Evolutionary conservation across 92 coral and sea anemone species (phyloP), one percentile per base, ranked within the genome.

Genomic region (Siderastrea siderea): DNA sequence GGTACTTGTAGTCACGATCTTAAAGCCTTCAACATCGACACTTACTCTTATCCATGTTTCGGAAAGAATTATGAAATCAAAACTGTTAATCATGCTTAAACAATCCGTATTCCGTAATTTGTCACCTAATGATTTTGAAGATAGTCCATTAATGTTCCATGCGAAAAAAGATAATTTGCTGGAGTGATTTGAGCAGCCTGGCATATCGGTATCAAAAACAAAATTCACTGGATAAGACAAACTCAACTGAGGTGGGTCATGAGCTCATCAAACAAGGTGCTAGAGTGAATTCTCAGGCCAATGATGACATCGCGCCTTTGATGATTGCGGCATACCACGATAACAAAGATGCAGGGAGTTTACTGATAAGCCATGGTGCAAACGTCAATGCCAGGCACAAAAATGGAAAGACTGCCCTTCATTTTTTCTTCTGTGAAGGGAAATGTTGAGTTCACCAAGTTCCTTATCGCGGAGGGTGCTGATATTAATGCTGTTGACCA

Each of bases 381-480:
- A 91, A 75, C 6, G 71, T 91, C 26, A 94, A 89, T 81, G 91
- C 93, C 4, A 90, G 85, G 47, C 94, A 95, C 70, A 77, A 84
- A 69, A 76, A 93, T 63, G 98, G 98, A 1, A 92, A 74, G 57
- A 90, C 95, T n/a, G 96, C 98, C 19, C 93, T 95, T 47, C 96
- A 95, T n/a, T 78, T 90, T 95, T 77, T 93, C 98, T 9, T 77
- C 95, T 0, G 82, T 87, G 14, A 81, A 82, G 46, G 93, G 94
- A 15, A 79, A 92, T 47, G 53, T 75, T 58, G 85, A 78, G 51
- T 68, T 77, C 75, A 90, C 81, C 74, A 87, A 76, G 72, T 72
- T 90, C 66, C 73, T 95, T 15, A 67, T 93, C 11, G 91, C 82
- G 8, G 50, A 74, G 11, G 94, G 95, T 7, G 85, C 84, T 71